Percentiles rank a stretch among this genome's conserved stretches.
Evolutionary conservation across 2,113 vertebrate species (phyloP).

Genomic region (Ibidorhyncha struthersii): DNA sequence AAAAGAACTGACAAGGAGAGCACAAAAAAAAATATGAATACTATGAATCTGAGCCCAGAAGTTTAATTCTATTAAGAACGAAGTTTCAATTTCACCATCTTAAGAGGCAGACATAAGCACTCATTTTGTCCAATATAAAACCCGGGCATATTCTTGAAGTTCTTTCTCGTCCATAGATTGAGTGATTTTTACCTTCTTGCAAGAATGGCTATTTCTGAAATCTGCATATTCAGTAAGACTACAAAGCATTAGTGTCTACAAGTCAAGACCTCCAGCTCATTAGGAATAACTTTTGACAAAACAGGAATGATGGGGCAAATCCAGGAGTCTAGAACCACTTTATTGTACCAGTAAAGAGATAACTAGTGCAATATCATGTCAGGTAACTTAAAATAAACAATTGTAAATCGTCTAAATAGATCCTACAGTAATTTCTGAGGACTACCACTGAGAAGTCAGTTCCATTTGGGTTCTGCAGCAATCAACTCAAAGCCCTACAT

Average conservation of each 20-base stretch:
- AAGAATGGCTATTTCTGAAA: neutral
- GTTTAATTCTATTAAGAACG: neutral
- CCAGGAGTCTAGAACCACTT: neutral
- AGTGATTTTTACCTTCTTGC: neutral
- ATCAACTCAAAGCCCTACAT: neutral
- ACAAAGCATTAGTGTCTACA: neutral
- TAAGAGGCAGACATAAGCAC: neutral
- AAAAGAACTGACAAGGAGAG: neutral
- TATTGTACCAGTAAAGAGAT: neutral
- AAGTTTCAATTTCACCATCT: neutral
- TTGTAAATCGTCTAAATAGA: neutral
- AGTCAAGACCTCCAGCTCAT: neutral
- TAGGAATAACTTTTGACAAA: neutral
- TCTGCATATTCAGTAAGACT: neutral
- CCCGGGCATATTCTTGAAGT: neutral
- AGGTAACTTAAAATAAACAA: neutral
- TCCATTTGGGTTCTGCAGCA: neutral
- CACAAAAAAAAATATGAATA: neutral
- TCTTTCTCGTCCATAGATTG: neutral
- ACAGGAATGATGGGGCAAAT: neutral
- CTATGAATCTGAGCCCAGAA: neutral
- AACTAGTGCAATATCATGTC: neutral
- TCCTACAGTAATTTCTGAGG: neutral
- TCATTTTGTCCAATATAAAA: neutral
- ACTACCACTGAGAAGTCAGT: neutral